Evolutionary conservation across 2,888 invertebrate genomes (phyloP), one percentile per base, ranked within the genome.

Genomic region (Aphrophora alni): DNA sequence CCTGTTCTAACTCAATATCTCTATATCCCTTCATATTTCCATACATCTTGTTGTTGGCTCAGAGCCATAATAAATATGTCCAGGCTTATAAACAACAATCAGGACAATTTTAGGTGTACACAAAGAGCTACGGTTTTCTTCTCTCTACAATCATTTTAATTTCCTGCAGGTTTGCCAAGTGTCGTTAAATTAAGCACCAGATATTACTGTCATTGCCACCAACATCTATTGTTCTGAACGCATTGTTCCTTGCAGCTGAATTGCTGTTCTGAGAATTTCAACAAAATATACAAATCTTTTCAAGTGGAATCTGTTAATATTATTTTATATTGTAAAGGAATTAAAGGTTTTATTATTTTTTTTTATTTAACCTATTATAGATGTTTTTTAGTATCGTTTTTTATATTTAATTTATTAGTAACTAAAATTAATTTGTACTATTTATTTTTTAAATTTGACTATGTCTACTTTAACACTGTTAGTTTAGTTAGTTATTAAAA

Each of bases 21-120:
- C 59, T 21, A 59, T 59, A 59, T 59, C 59, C 59, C 59, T 59
- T 59, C 59, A 59, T 59, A 59, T 59, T 59, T 59, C 59, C n/a
- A 59, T 59, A 59, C 21, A 59, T 59, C 59, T 59, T 59, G 59
- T 59, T 21, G 1, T 59, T 59, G 59, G 59, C 21, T 2, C 4
- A 14, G 21, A 2, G 59, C 59, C 59, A 59, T 14, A 14, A 14
- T 44, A 21, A 59, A 21, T 59, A 21, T 59, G 59, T 59, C 21
- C 59, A 2, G 21, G 33, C 8, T 33, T 33, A 33, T 33, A 8
- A 5, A 33, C 33, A 33, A 33, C 33, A 33, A 33, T 3, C 8
- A 33, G 8, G 3, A 14, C 14, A 44, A 14, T 10, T 44, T 3
- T 59, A 21, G 59, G 59, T 59, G 59, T 59, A 59, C 12, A 59